Evolutionary conservation across 2,888 invertebrate species (phyloP).

Genomic region (Tetragnatha montana): DNA sequence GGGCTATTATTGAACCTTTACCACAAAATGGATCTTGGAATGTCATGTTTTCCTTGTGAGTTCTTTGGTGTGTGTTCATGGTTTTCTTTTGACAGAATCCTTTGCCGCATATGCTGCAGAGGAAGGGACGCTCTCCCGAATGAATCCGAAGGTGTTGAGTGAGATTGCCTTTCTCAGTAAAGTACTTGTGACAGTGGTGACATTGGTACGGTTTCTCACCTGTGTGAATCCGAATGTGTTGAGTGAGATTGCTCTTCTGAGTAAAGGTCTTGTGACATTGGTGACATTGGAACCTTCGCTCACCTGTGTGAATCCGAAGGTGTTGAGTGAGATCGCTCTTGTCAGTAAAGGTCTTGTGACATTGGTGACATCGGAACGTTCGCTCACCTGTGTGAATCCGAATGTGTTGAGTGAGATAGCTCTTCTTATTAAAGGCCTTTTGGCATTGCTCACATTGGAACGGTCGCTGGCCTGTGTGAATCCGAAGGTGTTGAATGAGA

Average conservation of each 20-base stretch:
- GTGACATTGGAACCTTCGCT: neutral
- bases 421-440: too few relatives aligned
- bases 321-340: too few relatives aligned
- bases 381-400: too few relatives aligned
- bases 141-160: neutral
- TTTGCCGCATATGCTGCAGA: neutral
- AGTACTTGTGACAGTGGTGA: conserved; percentile 1
- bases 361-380: too few relatives aligned
- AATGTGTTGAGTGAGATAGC: too few relatives aligned
- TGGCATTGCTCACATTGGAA: too few relatives aligned
- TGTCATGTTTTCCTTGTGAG: neutral
- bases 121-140: conserved; percentile 3
- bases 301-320: neutral
- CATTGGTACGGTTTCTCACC: neutral
- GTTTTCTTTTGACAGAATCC: neutral
- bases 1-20: too few relatives aligned
- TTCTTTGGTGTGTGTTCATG: neutral
- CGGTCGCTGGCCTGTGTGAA: too few relatives aligned
- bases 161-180: neutral
- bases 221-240: conserved; percentile 6
- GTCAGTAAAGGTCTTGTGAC: too few relatives aligned
- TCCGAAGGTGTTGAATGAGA: too few relatives aligned
- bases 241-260: neutral
- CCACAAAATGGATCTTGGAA: too few relatives aligned
- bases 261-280: neutral